Base-by-base conservation (phyloP, 2,113 vertebrate genomes). In the Protomyctophum bolini region DNA sequence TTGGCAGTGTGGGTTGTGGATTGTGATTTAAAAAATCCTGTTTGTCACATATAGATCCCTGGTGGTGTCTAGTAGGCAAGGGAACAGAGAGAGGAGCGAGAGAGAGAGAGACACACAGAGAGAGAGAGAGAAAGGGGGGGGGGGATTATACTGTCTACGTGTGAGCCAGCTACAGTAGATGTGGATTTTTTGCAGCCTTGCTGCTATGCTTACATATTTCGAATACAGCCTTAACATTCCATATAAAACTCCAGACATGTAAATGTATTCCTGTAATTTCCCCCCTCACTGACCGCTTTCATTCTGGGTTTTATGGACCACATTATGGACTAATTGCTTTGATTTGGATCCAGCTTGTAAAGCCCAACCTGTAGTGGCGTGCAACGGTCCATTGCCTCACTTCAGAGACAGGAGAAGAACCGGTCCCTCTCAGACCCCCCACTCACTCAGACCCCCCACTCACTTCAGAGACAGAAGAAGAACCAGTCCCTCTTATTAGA, bases 281-380 rank as follows among this genome's bases (percentile, higher is more conserved):
- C 58, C 73, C 66, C 91, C 83, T 91, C 84, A 87, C 75, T 74
- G 81, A 82, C 69, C 71, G 81, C n/a, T 1, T 88, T 93, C 85
- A 89, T 88, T 90, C 88, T 75, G 75, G 87, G 68, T 92, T 93
- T 21, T 91, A 92, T 88, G 85, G 90, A 85, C 73, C 90, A 91
- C 91, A 94, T 92, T 94, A 89, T 69, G 56, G 68, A 72, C 69
- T 94, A 95, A 96, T 93, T 93, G 87, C 88, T 91, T 91, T 91
- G 85, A 92, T 95, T 93, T 93, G 88, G 92, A 92, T 89, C 90
- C 86, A 71, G 69, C 76, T 86, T 85, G 75, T 90, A 86, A 93
- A 93, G 92, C 77, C 73, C 88, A 88, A 91, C 91, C 84, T 79
- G 67, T 83, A 84, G 85, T 82, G 89, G 76, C 79, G 73, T 68